Base-by-base conservation (phyloP, 1,140 invertebrate species). In the Philotrypesis tridentata region DNA sequence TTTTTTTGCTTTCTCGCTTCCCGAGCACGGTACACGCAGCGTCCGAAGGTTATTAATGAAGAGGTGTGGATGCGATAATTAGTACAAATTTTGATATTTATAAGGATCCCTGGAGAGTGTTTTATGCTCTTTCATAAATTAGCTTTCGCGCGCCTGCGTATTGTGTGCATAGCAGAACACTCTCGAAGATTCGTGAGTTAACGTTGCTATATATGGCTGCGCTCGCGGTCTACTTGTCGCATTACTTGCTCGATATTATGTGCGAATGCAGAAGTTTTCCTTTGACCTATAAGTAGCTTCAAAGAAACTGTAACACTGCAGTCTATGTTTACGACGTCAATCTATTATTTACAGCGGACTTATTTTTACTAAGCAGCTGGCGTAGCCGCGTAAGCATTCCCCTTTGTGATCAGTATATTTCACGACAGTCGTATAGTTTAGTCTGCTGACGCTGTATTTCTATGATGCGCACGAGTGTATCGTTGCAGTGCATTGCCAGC, bases 41-140 rank as follows among this genome's bases (percentile, higher is more conserved):
- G n/a, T 65, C 21, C 31, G 12, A 73, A 23, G 71, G 72, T 43
- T 81, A 70, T 81, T 81, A 81, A 81, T 33, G 79, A 75, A 65
- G 71, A 63, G 78, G 78, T 43, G 78, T 72, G 48, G 76, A 79
- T 79, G n/a, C 17, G 65, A 43, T 48, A 43, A 79, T 70, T 79
- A 67, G 48, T 55, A 55, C 48, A 55, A 55, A 55, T 55, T 55
- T 55, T n/a, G 0, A 55, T 55, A 55, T 55, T 55, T 55, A 55
- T n/a, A 55, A 55, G 17, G 48, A 55, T 55, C 21, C 17, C 17
- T n/a, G 48, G 17, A 55, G 21, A 17, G 48, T 55, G 21, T n/a
- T 17, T n/a, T 17, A n/a, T 21, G 21, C 21, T n/a, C 48, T 55
- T n/a, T 17, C 21, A 55, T 55, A 55, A 55, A 55, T 55, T 55